These are phyloP conservation scores for Anseranas semipalmata DNA, from an alignment of 2,113 vertebrate species.

Conservation along the genomic window DNA sequence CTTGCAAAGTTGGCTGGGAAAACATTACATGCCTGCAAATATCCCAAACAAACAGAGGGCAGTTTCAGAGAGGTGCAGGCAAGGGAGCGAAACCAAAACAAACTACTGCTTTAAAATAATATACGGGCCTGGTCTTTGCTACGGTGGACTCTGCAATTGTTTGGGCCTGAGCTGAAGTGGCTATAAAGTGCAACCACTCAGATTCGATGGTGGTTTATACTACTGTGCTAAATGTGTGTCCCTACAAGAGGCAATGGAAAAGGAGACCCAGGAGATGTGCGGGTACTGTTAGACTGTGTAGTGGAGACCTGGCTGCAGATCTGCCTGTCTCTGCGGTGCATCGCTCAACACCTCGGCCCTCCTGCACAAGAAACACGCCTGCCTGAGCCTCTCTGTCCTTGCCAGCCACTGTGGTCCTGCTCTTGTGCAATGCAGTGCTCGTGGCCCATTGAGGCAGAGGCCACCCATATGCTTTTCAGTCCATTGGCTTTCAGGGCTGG, in stretches of 20 bases:
- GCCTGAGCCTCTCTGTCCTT: neutral
- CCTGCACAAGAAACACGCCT: neutral
- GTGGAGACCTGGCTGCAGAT: neutral
- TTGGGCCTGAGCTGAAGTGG: conserved; percentile 44
- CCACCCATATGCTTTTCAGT: neutral
- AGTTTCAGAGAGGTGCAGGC: neutral
- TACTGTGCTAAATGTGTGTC: neutral
- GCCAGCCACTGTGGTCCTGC: neutral
- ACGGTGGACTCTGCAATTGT: neutral
- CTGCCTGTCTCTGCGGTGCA: neutral
- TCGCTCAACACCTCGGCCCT: neutral
- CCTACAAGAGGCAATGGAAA: neutral
- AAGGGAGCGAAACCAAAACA: conserved; percentile 30
- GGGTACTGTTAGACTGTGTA: neutral
- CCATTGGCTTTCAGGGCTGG: neutral
- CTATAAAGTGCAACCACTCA: conserved; percentile 39
- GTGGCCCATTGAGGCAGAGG: neutral
- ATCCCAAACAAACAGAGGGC: conserved; percentile 5
- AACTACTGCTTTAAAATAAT: neutral
- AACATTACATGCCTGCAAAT: neutral
- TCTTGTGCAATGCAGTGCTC: neutral
- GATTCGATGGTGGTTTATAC: conserved; percentile 7
- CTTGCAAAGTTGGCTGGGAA: neutral
- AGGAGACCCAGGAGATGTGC: rapidly evolving
- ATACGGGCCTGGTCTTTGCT: neutral